phyloP scores from a whole-genome alignment of 2,113 vertebrate species.

The Myiozetetes cayanensis region DNA sequence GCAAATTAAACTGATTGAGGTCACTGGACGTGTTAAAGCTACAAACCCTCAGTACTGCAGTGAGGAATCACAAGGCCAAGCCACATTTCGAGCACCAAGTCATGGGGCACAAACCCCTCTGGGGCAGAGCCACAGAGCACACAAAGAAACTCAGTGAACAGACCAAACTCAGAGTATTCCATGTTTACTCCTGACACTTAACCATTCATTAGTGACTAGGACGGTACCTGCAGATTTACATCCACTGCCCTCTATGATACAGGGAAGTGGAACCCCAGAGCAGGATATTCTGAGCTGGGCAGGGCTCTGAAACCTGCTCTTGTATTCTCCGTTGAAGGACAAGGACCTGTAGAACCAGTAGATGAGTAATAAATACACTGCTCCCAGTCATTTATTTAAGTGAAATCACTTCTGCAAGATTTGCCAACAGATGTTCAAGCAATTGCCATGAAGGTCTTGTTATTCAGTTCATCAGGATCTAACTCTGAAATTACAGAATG shows the following conservation, averaged over 20 bases:
- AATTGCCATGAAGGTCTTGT: neutral
- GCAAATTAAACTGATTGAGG: neutral
- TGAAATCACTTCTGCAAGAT: neutral
- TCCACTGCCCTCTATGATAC: neutral
- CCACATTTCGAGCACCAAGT: neutral
- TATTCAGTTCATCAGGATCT: neutral
- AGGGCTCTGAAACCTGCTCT: neutral
- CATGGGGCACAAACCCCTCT: fast-evolving
- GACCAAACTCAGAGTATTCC: neutral
- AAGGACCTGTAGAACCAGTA: neutral
- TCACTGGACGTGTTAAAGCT: neutral
- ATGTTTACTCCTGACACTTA: neutral
- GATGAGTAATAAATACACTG: neutral
- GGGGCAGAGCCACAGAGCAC: fast-evolving
- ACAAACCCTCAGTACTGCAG: neutral
- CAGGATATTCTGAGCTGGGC: neutral
- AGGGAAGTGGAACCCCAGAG: neutral
- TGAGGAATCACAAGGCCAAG: neutral
- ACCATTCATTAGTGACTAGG: neutral
- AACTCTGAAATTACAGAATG: neutral
- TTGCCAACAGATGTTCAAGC: neutral
- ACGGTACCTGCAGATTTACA: neutral
- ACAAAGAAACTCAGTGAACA: neutral
- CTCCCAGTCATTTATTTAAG: neutral
- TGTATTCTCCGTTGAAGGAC: neutral